These are phyloP conservation scores for Anastatus disparis DNA, from an alignment of 1,140 invertebrate species.

Conservation along the genomic window DNA sequence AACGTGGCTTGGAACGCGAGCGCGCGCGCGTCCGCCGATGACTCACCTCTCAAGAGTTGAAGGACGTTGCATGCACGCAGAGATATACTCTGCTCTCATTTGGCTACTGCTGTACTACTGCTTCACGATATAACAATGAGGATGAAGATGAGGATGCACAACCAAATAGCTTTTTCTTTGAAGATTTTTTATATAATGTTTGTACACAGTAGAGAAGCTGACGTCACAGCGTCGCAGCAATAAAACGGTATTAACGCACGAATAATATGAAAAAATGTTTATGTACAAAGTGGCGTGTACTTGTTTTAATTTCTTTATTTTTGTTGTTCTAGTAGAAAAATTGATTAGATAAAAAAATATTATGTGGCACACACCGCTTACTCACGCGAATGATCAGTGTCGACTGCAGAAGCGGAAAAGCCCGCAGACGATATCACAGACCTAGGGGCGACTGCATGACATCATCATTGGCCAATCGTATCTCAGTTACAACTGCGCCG, in stretches of 20 bases:
- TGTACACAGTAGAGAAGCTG: not conserved
- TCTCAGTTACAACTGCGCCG: constrained; percentile 40
- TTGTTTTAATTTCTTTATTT: too few species aligned
- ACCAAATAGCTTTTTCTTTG: not conserved
- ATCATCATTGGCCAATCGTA: constrained; percentile 62
- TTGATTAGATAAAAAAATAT: too few species aligned
- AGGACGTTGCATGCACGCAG: constrained; percentile 13
- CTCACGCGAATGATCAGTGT: constrained; percentile 60
- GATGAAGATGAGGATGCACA: not conserved
- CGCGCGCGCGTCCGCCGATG: constrained; percentile 2
- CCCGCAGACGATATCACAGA: constrained; percentile 64
- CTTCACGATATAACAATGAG: too few species aligned
- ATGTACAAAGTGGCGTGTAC: too few species aligned
- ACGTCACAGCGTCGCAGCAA: too few species aligned
- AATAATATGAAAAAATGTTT: too few species aligned
- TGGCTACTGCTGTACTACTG: not conserved
- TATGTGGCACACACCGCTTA: too few species aligned
- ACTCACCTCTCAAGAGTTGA: constrained; percentile 29
- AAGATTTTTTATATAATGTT: not conserved
- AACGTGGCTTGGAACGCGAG: not conserved
- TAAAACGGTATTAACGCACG: too few species aligned
- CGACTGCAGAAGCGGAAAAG: constrained; percentile 66
- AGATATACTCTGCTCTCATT: not conserved
- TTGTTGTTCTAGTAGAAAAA: too few species aligned
- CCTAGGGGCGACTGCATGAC: constrained; percentile 65